Percentiles rank a stretch among this genome's conserved stretches.
phyloP scores from a whole-genome alignment of 2,797 vertebrate species.

The Chloroceryle inda region DNA sequence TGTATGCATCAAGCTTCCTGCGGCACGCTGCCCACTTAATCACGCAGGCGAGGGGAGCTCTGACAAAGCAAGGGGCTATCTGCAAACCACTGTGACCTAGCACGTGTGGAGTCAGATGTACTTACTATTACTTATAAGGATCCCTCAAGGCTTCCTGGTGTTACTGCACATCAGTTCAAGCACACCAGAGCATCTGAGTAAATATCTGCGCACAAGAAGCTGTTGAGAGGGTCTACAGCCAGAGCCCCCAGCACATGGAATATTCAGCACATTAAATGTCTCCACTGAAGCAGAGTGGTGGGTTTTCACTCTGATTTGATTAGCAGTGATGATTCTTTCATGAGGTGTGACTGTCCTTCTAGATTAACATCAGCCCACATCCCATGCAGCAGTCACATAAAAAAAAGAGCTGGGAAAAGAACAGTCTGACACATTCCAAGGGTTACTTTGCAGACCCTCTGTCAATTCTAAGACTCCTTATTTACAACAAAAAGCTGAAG shows the following conservation, averaged over 20 bases:
- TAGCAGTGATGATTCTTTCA: conserved; percentile 97
- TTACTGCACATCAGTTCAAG: conserved; percentile 77
- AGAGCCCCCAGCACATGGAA: conserved; percentile 89
- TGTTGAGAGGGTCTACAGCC: conserved; percentile 83
- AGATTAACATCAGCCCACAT: conserved; percentile 84
- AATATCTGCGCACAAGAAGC: conserved; percentile 93
- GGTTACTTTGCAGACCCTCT: not conserved
- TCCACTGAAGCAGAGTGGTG: conserved; percentile 85
- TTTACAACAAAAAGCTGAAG: not conserved
- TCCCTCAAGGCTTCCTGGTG: conserved; percentile 85
- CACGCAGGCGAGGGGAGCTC: conserved; percentile 75
- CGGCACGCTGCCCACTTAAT: conserved; percentile 81
- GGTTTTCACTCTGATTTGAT: conserved; percentile 96
- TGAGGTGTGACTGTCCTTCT: conserved; percentile 92
- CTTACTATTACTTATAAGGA: conserved; percentile 92
- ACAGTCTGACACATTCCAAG: not conserved
- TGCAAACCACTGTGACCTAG: conserved; percentile 79
- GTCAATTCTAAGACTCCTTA: not conserved
- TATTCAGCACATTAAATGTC: conserved; percentile 89
- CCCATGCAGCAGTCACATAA: conserved; percentile 90
- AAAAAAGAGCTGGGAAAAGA: conserved; percentile 65
- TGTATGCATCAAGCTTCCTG: conserved; percentile 79
- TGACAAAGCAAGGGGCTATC: conserved; percentile 74
- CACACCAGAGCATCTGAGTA: conserved; percentile 85
- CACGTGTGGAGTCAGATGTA: conserved; percentile 87